Percentiles rank a stretch among this genome's conserved stretches.
phyloP scores from a whole-genome alignment of 92 coral and sea anemone genomes.

The Zoanthus gigantus region DNA sequence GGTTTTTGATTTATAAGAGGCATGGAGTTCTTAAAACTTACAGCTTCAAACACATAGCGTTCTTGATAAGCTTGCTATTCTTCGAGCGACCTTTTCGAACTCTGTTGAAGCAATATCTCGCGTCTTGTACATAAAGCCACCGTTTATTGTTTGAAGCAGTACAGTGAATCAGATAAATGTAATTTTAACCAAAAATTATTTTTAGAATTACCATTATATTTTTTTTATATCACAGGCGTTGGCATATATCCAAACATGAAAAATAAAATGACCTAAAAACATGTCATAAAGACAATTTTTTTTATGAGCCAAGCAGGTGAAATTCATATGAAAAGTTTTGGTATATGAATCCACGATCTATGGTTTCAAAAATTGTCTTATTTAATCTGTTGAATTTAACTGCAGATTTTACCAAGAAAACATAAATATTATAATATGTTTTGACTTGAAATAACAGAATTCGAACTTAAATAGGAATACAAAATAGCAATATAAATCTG shows the following conservation, averaged over 20 bases:
- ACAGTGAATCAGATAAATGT: neutral
- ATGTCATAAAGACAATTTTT: too few relatives aligned
- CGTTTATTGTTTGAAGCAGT: neutral
- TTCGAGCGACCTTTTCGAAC: neutral
- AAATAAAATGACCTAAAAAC: neutral
- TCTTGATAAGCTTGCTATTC: neutral
- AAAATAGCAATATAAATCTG: too few relatives aligned
- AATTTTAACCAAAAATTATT: conserved; percentile 15
- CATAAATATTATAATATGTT: too few relatives aligned
- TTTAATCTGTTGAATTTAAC: too few relatives aligned
- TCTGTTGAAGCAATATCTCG: conserved; percentile 1
- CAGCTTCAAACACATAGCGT: neutral
- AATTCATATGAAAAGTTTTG: too few relatives aligned
- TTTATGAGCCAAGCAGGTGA: too few relatives aligned
- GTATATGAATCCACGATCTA: too few relatives aligned
- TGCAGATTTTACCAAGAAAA: too few relatives aligned
- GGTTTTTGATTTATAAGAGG: neutral
- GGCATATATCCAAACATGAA: neutral
- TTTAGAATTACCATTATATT: neutral
- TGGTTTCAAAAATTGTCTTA: too few relatives aligned
- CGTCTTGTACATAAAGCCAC: neutral
- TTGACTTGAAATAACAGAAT: too few relatives aligned
- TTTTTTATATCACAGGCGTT: neutral
- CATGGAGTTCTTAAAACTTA: neutral
- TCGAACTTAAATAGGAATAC: too few relatives aligned